Percentiles rank a stretch among this genome's conserved stretches.
Conservation (phyloP, 2,888 invertebrate genomes). For the Euzetes globulus region DNA sequence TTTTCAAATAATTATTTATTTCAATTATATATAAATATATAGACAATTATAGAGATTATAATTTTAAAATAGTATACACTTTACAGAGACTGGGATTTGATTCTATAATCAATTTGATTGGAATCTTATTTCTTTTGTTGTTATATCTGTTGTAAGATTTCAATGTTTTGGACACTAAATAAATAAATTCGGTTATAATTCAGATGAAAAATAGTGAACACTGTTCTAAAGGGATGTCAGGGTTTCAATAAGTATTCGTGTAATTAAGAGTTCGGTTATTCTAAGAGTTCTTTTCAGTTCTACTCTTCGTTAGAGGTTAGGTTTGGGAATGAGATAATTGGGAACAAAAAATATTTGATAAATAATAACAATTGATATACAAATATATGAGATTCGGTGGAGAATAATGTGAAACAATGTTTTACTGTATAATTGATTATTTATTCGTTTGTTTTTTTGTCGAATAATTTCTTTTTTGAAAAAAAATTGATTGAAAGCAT, state of each 20-base stretch:
- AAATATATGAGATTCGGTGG: neutral
- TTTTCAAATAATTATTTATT: neutral
- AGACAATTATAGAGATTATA: neutral
- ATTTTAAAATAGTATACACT: slow-evolving; percentile 2
- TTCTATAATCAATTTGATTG: neutral
- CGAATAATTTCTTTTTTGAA: neutral
- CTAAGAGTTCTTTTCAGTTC: neutral
- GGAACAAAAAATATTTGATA: slow-evolving; percentile 12
- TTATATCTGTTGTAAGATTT: neutral
- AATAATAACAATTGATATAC: neutral
- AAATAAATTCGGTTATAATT: neutral
- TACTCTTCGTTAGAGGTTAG: slow-evolving; percentile 19
- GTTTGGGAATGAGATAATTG: slow-evolving; percentile 25
- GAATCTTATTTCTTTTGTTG: neutral
- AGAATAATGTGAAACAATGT: neutral
- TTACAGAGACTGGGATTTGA: neutral
- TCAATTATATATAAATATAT: neutral
- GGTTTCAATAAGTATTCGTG: slow-evolving; percentile 1
- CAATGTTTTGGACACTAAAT: neutral
- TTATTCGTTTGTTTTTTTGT: neutral
- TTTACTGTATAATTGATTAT: slow-evolving; percentile 20
- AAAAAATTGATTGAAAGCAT: slow-evolving; percentile 1
- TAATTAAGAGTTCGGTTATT: neutral
- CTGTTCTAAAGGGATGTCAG: neutral
- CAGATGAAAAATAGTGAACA: neutral